Evolutionary conservation across 2,113 vertebrate genomes (phyloP).

Genomic region (Poicephalus meyeri): DNA sequence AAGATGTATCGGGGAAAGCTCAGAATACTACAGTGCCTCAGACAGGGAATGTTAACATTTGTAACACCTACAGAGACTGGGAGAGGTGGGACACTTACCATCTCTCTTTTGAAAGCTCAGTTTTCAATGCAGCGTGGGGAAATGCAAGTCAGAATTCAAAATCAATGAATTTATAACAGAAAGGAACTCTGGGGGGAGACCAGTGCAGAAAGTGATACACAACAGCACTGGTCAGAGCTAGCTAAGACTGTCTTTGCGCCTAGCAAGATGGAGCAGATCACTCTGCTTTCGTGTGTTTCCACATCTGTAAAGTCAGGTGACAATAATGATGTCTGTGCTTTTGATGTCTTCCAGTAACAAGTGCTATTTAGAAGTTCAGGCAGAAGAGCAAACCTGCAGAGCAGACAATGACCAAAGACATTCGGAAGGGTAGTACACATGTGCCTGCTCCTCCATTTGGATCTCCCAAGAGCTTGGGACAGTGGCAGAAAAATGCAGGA

Average conservation of each 20-base stretch:
- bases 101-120: not conserved
- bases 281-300: not conserved
- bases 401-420: not conserved
- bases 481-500: not conserved
- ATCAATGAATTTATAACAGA: not conserved
- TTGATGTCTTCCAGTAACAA: not conserved
- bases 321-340: fast-evolving
- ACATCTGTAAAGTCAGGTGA: not conserved
- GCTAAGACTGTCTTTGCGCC: not conserved
- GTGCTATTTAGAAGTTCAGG: not conserved
- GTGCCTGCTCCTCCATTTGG: not conserved
- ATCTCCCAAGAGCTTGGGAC: not conserved
- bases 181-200: not conserved
- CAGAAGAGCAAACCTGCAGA: not conserved
- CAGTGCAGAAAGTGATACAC: not conserved
- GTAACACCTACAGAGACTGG: not conserved
- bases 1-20: not conserved
- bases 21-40: not conserved
- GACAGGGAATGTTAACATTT: fast-evolving
- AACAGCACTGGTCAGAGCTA: not conserved
- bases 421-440: not conserved
- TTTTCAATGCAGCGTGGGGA: not conserved
- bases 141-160: not conserved
- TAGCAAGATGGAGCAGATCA: not conserved
- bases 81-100: not conserved